Base-by-base conservation (phyloP, 2,888 invertebrate species). In the Phaonia tiefii region DNA sequence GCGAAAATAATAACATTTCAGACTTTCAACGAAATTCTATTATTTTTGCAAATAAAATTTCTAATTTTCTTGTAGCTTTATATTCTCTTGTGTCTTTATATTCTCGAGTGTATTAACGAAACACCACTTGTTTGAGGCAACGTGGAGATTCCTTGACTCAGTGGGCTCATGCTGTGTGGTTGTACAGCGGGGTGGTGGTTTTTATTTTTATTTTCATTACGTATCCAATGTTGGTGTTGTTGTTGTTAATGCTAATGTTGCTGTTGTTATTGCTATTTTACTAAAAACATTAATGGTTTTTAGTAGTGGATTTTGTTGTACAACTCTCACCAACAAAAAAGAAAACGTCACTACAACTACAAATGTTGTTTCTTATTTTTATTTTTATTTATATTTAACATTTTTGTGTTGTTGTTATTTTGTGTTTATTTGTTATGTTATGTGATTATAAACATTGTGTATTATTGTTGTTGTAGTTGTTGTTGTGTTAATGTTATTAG, bases 371-470 rank as follows among this genome's bases (percentile, higher is more conserved):
- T 31, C 4, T 31, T 31, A 31, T 31, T 31, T 31, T 31, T 31
- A 31, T 31, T 31, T n/a, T 31, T 31, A 31, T 31, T n/a, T n/a
- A n/a, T n/a, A n/a, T n/a, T n/a, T n/a, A n/a, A n/a, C n/a, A 20
- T 56, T 56, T 3, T 39, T 49, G 15, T 69, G 31, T 67, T 17
- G 74, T 66, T 65, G 31, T 31, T 31, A 31, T 46, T 44, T 13
- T 63, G 42, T 63, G 8, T 63, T 42, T 63, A 42, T 63, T 49
- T 63, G 63, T 63, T 31, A 31, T 31, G 17, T 63, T 63, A 63
- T 63, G 63, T 63, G 63, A 63, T 63, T 63, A 63, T 63, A 63
- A 63, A 63, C 63, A 63, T 63, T 63, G 13, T 39, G 20, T 60
- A 15, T 42, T 10, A n/a, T 4, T 49, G 49, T 13, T 49, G 54